Conservation (phyloP, 2,113 vertebrate species). For the Pomatostomus ruficeps region DNA sequence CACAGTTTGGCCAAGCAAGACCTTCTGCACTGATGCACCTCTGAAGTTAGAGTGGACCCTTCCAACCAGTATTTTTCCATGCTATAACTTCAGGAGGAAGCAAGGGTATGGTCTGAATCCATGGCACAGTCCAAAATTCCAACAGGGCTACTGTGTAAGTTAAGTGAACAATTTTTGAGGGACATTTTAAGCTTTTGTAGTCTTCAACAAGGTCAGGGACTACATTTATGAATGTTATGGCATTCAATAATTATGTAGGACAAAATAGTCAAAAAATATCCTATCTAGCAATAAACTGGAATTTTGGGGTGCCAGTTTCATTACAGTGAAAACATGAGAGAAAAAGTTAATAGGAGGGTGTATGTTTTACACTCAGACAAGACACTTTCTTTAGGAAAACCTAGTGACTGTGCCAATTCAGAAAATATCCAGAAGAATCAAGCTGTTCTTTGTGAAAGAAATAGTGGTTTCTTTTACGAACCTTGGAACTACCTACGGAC, state of each 20-base stretch:
- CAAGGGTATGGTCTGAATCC: background rate
- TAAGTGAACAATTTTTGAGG: background rate
- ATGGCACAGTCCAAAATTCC: background rate
- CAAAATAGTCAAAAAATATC: background rate
- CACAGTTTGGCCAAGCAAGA: background rate
- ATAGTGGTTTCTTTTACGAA: background rate
- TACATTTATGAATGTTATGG: background rate
- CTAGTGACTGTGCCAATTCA: background rate
- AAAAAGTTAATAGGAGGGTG: background rate
- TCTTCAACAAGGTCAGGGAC: background rate
- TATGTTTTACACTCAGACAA: background rate
- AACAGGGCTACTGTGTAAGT: background rate
- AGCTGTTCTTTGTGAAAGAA: background rate
- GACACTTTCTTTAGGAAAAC: background rate
- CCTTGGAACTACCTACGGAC: background rate
- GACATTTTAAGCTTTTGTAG: background rate
- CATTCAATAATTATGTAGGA: background rate
- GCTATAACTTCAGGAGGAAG: background rate
- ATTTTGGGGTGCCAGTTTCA: background rate
- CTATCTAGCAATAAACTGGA: background rate
- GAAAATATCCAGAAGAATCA: background rate
- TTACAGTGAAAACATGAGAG: background rate
- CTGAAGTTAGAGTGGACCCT: background rate
- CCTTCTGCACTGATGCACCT: background rate
- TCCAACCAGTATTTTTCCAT: background rate